phyloP scores from a whole-genome alignment of 2,113 vertebrate species.

The Willisornis vidua region DNA sequence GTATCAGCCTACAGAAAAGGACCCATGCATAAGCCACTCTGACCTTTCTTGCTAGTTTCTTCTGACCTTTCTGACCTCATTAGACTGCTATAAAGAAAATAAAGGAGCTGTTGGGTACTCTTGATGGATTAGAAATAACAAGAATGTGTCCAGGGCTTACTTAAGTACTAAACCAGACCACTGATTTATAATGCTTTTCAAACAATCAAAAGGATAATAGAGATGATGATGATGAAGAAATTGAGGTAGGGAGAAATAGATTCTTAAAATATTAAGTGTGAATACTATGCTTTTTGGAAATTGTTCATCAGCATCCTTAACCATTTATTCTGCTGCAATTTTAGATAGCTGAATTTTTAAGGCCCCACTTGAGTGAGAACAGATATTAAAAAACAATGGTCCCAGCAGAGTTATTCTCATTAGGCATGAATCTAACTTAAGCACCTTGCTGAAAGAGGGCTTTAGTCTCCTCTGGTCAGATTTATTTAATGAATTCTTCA shows the following conservation, averaged over 20 bases:
- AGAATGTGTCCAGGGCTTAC: conserved; percentile 28
- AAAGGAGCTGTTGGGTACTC: background rate
- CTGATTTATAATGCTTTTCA: conserved; percentile 21
- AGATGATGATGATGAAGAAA: background rate
- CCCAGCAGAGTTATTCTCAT: background rate
- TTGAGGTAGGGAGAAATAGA: background rate
- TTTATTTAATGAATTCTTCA: conserved; percentile 28
- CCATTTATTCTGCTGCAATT: background rate
- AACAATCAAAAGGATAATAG: background rate
- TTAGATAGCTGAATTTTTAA: background rate
- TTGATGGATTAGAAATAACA: conserved; percentile 51
- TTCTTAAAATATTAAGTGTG: background rate
- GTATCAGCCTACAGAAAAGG: conserved; percentile 37
- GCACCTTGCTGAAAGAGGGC: background rate
- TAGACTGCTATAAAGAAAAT: conserved; percentile 45
- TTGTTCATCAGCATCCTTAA: background rate
- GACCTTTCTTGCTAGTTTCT: conserved; percentile 54
- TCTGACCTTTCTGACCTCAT: conserved; percentile 55
- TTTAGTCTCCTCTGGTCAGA: conserved; percentile 20
- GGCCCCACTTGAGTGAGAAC: background rate
- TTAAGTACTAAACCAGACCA: conserved; percentile 1
- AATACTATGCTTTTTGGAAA: background rate
- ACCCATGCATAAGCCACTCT: conserved; percentile 10
- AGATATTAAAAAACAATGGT: background rate
- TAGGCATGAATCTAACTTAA: background rate